These are phyloP conservation scores for Zophobas morio DNA, from an alignment of 1,140 invertebrate genomes.

Conservation along the genomic window DNA sequence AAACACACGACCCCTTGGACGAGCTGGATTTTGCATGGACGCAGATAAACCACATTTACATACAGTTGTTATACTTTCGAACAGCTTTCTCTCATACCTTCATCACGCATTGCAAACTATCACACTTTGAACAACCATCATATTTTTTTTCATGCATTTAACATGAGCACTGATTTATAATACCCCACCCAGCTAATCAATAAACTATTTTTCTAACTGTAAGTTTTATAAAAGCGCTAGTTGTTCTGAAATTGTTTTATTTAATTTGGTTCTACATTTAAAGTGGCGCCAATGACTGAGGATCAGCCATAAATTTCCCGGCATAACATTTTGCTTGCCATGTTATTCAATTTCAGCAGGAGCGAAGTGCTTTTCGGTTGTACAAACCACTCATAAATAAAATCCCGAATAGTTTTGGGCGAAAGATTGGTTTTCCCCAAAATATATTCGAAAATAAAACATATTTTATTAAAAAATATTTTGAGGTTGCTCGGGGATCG, in stretches of 20 bases:
- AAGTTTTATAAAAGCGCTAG: no score
- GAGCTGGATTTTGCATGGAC: slow-evolving; percentile 18
- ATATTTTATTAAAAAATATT: neutral
- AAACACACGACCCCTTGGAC: slow-evolving; percentile 42
- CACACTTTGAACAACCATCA: no score
- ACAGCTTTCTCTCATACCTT: slow-evolving; percentile 28
- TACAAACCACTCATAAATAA: slow-evolving; percentile 43
- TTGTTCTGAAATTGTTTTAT: neutral
- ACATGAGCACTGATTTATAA: no score
- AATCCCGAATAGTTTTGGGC: slow-evolving; percentile 33
- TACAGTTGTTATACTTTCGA: slow-evolving; percentile 23
- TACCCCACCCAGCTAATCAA: no score
- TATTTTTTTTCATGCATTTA: no score
- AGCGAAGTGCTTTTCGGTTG: slow-evolving; percentile 42
- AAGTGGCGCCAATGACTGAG: slow-evolving; percentile 34
- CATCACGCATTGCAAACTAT: no score
- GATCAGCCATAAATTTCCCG: slow-evolving; percentile 33
- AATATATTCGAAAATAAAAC: slow-evolving; percentile 7
- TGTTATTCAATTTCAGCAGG: slow-evolving; percentile 42
- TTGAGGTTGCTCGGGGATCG: no score
- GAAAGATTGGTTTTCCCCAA: slow-evolving; percentile 19
- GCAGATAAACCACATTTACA: slow-evolving; percentile 33
- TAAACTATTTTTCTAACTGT: no score
- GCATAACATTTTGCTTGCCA: slow-evolving; percentile 40
- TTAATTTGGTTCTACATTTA: slow-evolving; percentile 17